A percentile compares a stretch with the other conserved stretches of the same genome.
These are phyloP conservation scores for Halictus quadricinctus DNA, from an alignment of 2,888 invertebrate genomes.

Conservation along the genomic window DNA sequence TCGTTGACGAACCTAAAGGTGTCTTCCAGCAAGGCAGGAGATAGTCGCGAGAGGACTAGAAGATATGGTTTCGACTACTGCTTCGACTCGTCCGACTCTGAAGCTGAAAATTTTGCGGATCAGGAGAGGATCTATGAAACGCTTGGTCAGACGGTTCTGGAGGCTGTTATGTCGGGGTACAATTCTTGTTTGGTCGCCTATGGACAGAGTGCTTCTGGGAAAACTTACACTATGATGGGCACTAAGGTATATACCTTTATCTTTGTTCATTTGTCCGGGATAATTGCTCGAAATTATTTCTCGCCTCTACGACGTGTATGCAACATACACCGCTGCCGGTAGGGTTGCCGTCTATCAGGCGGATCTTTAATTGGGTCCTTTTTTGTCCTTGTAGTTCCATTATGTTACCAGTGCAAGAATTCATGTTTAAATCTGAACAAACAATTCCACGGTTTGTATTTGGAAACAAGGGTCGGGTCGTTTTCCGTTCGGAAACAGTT, in stretches of 20 bases:
- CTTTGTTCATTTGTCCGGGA: too few species aligned
- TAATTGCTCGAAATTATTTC: not conserved
- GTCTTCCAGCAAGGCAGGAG: conserved; percentile 86
- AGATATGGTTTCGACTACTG: conserved; percentile 87
- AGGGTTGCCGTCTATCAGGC: too few species aligned
- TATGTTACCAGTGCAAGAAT: not conserved
- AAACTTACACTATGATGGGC: conserved; percentile 92
- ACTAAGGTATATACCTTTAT: conserved; percentile 72
- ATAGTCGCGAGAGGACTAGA: conserved; percentile 86
- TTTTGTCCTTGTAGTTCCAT: too few species aligned
- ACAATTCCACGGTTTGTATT: not conserved
- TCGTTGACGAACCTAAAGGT: conserved; percentile 83
- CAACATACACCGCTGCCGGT: too few species aligned
- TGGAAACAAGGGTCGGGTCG: not conserved
- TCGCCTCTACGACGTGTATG: too few species aligned
- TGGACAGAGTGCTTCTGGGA: conserved; percentile 90
- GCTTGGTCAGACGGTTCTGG: conserved; percentile 86
- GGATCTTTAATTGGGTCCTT: too few species aligned
- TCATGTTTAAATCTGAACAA: not conserved
- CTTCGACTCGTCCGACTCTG: conserved; percentile 84
- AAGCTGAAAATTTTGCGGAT: conserved; percentile 83
- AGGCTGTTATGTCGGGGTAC: conserved; percentile 85
- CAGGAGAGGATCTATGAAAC: conserved; percentile 87
- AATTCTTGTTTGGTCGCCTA: conserved; percentile 89
- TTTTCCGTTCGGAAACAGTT: not conserved